These are phyloP conservation scores for Sus scrofa DNA, from an alignment of 2,113 vertebrate species.

Conservation along the genomic window DNA sequence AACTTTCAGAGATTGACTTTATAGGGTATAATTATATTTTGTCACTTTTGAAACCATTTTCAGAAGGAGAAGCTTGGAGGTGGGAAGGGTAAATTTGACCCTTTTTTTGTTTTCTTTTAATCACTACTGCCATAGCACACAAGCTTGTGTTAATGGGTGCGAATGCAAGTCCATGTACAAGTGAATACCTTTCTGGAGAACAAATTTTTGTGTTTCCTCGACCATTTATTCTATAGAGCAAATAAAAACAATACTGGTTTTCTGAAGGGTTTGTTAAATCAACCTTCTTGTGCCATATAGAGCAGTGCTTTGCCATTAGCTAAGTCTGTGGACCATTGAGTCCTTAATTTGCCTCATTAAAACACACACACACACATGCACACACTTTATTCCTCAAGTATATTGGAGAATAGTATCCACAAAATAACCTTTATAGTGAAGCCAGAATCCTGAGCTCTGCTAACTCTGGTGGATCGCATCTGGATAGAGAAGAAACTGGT, in stretches of 20 bases:
- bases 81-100: not conserved
- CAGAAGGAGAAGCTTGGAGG: not conserved
- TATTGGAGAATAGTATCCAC: not conserved
- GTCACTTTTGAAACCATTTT: not conserved
- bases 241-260: constrained; percentile 46
- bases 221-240: constrained; percentile 13
- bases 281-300: not conserved
- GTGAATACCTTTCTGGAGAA: not conserved
- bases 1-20: not conserved
- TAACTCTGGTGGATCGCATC: constrained; percentile 41
- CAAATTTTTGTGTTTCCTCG: not conserved
- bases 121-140: not conserved
- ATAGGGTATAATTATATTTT: not conserved
- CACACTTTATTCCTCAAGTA: not conserved
- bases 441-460: not conserved
- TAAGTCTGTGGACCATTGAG: not conserved
- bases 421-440: not conserved
- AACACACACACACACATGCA: not conserved
- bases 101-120: not conserved
- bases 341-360: constrained; percentile 1
- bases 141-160: not conserved
- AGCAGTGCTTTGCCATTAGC: not conserved
- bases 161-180: too few relatives aligned
- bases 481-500: not conserved
- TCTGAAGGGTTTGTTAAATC: not conserved